Evolutionary conservation across 2,113 vertebrate genomes (phyloP), one percentile per base, ranked within the genome.

Genomic region (Phylloscopus trochilus): DNA sequence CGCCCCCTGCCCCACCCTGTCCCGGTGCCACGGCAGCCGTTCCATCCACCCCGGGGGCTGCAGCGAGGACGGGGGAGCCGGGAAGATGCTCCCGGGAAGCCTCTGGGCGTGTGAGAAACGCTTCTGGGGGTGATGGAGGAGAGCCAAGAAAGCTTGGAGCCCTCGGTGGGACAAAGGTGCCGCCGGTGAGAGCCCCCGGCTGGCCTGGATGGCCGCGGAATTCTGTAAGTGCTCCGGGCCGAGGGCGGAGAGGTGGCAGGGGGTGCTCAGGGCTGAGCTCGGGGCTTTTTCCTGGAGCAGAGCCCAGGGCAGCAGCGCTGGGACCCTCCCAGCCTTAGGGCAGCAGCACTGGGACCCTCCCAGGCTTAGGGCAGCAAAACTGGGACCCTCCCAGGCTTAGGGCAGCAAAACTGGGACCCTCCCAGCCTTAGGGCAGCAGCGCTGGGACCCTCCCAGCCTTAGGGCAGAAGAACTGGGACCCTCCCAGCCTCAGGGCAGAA

Each of bases 141-240:
- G 74, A 82, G 97, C 83, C 76, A 93, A 97, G 98, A 97, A 95
- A 93, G 97, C 98, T 92, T 73, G 92, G 69, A 97, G 96, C 85
- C 97, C 91, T 55, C 91, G 97, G 94, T 68, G 89, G 79, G 97
- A 97, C 84, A 94, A 97, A 94, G 92, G 91, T 66, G 97, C 92
- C 11, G 96, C 97, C 20, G 92, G 93, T 27, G 96, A 97, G 94
- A 97, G 94, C 97, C 98, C 87, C 69, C 94, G 93, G 66, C 94
- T 96, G 13, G 96, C 97, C 30, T 79, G 84, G 96, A 97, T 97
- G 88, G 87, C 98, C 43, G 98, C 97, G 93, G 97, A 98, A 90
- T 98, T 98, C 98, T 98, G 98, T 99, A 98, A 99, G 98, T 99
- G 94, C 68, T 59, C 1, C 1, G 56, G 70, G 75, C 43, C 1